A percentile compares a stretch with the other conserved stretches of the same genome.
Conservation (phyloP, 2,888 invertebrate species). For the Lithosia quadra region DNA sequence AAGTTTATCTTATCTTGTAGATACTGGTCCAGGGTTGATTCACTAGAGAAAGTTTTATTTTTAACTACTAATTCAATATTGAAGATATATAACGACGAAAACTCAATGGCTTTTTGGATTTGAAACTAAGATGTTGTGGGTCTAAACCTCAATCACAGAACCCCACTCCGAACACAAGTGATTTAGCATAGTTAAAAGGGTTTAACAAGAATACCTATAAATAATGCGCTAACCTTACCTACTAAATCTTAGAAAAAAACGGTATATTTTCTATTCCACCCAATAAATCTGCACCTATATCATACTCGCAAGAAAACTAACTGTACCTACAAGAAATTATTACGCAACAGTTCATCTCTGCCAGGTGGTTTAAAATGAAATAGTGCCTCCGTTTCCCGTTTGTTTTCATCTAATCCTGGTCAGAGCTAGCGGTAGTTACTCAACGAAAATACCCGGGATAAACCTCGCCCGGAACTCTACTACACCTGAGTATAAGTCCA, state of each 20-base stretch:
- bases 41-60: neutral
- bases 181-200: neutral
- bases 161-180: neutral
- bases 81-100: neutral
- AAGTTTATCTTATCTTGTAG: no score
- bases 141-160: neutral
- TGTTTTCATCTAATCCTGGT: constrained; percentile 65
- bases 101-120: neutral
- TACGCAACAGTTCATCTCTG: constrained; percentile 36
- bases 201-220: constrained; percentile 4
- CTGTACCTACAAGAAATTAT: constrained; percentile 30
- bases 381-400: constrained; percentile 55
- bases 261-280: constrained; percentile 3
- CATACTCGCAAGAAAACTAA: constrained; percentile 4
- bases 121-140: neutral
- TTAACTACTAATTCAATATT: neutral
- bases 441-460: constrained; percentile 64
- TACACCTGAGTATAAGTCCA: constrained; percentile 51
- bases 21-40: no score
- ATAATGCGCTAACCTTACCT: neutral
- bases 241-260: neutral
- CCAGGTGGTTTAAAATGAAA: constrained; percentile 58
- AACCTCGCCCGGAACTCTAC: constrained; percentile 40
- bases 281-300: neutral
- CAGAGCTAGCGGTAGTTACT: constrained; percentile 59